Evolutionary conservation across 2,888 invertebrate genomes (phyloP), one percentile per base, ranked within the genome.

Genomic region (Amiota minor): DNA sequence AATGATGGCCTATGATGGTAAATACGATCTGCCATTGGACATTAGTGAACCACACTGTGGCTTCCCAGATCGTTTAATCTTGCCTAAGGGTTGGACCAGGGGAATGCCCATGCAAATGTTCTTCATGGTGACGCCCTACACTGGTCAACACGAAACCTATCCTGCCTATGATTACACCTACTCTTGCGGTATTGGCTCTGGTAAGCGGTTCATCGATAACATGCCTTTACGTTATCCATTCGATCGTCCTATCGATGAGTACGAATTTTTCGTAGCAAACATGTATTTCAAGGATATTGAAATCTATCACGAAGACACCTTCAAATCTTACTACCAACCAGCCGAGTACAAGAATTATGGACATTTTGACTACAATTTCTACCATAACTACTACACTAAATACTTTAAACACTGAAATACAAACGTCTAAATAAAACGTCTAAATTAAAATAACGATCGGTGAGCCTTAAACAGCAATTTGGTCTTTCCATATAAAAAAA

Each of bases 161-260:
- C 89, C 89, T 70, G 89, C 89, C 71, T 91, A 89, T 73, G 90
- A 91, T 76, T 75, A 89, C 10, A 70, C 86, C 4, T 90, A 91
- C 85, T 90, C 90, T 64, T 91, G 91, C 76, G 91, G 90, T 77
- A 89, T 91, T 73, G 91, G 91, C 76, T 91, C 90, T 85, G 92
- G 91, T 85, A 82, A 91, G 90, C 81, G 88, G 71, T 78, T 86
- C 70, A 88, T 92, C 47, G 94, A 94, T 85, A 91, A 91, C 77
- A 91, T 91, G 86, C 91, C 94, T 56, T 90, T 93, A 79, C 94
- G 93, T 70, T 95, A 92, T 91, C 95, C 95, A 78, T 92, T 95
- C 84, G 94, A 95, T 86, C 93, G 93, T 80, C 90, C 90, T 11
- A 92, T 93, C 80, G 89, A 89, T 90, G 90, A 92, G 64, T 88